phyloP scores from a whole-genome alignment of 2,888 invertebrate species.

The Melinopterus prodromus region DNA sequence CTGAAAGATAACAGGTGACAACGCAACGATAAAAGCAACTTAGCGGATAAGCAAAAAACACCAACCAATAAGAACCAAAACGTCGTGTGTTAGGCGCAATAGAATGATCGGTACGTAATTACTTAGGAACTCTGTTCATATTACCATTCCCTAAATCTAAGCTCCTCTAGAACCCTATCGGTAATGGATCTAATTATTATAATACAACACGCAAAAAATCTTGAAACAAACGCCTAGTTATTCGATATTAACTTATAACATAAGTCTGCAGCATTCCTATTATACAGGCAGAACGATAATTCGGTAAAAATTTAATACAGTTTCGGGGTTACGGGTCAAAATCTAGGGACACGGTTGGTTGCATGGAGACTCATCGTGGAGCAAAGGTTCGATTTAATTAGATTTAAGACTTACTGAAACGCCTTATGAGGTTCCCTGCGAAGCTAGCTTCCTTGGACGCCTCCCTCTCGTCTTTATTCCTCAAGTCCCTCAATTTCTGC shows the following conservation, averaged over 20 bases:
- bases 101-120: neutral
- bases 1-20: neutral
- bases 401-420: slow-evolving; percentile 85
- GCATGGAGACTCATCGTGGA: no score
- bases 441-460: slow-evolving; percentile 63
- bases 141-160: slow-evolving; percentile 38
- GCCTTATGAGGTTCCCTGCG: slow-evolving; percentile 80
- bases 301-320: neutral
- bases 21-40: slow-evolving; percentile 55
- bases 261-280: neutral
- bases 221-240: neutral
- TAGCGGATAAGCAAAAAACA: slow-evolving; percentile 52
- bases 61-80: slow-evolving; percentile 33
- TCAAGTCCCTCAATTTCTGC: slow-evolving; percentile 63
- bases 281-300: neutral
- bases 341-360: neutral
- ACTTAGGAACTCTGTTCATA: neutral
- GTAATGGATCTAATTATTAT: neutral
- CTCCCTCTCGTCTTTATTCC: slow-evolving; percentile 62
- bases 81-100: neutral
- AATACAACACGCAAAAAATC: neutral
- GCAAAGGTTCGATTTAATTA: slow-evolving; percentile 32
- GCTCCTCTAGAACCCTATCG: slow-evolving; percentile 32
- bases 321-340: neutral
- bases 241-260: neutral